Conservation (phyloP, 2,797 vertebrate species). For the Macrochelys suwanniensis region DNA sequence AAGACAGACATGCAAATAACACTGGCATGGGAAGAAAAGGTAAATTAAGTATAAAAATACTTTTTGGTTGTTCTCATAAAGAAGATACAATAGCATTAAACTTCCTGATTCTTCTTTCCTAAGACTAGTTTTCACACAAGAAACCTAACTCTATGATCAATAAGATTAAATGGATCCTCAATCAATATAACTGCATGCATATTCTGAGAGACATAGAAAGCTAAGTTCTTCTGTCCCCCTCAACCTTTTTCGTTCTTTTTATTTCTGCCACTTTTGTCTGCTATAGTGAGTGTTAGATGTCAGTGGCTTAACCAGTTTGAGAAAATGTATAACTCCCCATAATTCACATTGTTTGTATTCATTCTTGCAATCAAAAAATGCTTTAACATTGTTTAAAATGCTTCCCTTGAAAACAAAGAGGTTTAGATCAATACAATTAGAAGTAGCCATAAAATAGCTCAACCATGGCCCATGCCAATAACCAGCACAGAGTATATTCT, state of each 20-base stretch:
- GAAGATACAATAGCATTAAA: not conserved
- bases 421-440: not conserved
- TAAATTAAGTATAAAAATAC: conserved; percentile 1
- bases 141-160: conserved; percentile 22
- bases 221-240: not conserved
- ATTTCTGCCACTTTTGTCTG: not conserved
- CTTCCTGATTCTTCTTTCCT: not conserved
- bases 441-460: not conserved
- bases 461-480: not conserved
- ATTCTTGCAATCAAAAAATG: not conserved
- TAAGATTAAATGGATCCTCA: not conserved
- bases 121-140: not conserved
- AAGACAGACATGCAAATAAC: conserved; percentile 29
- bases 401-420: too few relatives aligned
- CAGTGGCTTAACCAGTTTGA: not conserved
- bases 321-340: not conserved
- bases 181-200: not conserved
- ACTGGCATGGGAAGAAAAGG: conserved; percentile 1
- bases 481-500: not conserved
- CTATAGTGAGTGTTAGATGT: not conserved
- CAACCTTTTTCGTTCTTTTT: not conserved
- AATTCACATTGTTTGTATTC: not conserved
- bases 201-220: not conserved
- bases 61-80: conserved; percentile 31
- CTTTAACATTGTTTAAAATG: too few relatives aligned